Base-by-base conservation (phyloP, 2,797 vertebrate species). In the Champsocephalus esox region DNA sequence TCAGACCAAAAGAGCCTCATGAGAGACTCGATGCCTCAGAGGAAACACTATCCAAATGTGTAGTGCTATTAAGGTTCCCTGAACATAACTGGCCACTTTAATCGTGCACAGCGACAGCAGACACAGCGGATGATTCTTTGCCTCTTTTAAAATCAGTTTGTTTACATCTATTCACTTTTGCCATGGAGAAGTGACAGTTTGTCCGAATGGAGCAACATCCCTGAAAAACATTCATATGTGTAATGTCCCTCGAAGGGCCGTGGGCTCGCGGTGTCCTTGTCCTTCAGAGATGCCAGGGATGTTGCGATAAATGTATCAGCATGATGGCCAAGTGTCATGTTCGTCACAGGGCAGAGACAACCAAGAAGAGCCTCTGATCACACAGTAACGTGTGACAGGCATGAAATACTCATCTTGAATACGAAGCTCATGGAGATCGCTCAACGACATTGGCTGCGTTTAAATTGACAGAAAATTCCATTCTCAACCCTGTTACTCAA, bases 41-140 rank as follows among this genome's bases (percentile, higher is more conserved):
- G 74, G 60, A 84, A 70, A 85, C 54, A 68, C 16, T 9, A 72
- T 70, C 69, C 65, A 76, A 73, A 84, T 75, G 61, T 69, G 58
- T 9, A 79, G 75, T 70, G 65, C 66, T 75, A 67, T 81, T 81
- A 78, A 70, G 71, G 32, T 70, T 73, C 73, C 19, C 67, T 44
- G 55, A 75, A 81, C 80, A 75, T 80, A 77, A 81, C 50, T 58
- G 16, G 11, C 54, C 58, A 70, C 79, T 85, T 87, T 84, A 75
- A 76, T 88, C 75, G 88, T 65, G 43, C 61, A 60, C 49, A 38
- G 34, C 34, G 8, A 70, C 62, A 46, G 59, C 43, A 67, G 58
- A 67, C 50, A 82, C 63, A 74, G 17, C 51, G 58, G 44, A 66
- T 66, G 43, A 56, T 75, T 57, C 8, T 51, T 43, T 2, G 1